These are phyloP conservation scores for Hafferia zeledoni DNA, from an alignment of 2,797 vertebrate genomes.

Conservation along the genomic window DNA sequence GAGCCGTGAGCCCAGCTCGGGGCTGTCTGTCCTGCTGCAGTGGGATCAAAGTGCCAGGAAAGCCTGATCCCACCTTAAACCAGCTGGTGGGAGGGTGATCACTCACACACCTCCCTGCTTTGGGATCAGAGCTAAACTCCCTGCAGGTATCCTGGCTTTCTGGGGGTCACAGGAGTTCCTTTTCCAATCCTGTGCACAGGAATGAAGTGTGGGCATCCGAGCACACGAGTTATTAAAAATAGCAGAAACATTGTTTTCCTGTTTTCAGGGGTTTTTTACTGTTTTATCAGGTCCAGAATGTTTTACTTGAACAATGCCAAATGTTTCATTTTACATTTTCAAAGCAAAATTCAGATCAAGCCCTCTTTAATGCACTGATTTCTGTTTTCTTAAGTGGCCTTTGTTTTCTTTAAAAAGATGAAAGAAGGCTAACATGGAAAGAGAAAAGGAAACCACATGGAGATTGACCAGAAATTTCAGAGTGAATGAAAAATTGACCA, in stretches of 20 bases:
- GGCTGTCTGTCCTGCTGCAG: rapidly evolving
- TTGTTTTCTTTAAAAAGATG: not conserved
- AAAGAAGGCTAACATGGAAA: not conserved
- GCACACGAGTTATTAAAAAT: not conserved
- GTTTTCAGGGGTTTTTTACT: not conserved
- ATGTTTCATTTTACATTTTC: not conserved
- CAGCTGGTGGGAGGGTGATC: not conserved
- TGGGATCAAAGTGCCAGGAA: not conserved
- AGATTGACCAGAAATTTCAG: not conserved
- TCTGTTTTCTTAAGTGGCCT: not conserved
- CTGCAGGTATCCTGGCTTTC: not conserved
- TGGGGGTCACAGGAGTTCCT: not conserved
- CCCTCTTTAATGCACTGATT: not conserved
- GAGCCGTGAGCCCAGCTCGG: rapidly evolving
- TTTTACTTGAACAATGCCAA: not conserved
- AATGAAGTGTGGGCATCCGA: not conserved
- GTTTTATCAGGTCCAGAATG: not conserved
- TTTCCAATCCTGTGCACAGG: rapidly evolving
- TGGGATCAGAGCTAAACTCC: not conserved
- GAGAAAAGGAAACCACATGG: not conserved
- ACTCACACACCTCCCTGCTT: not conserved
- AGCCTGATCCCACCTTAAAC: not conserved
- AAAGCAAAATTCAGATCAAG: not conserved
- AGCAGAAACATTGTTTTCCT: not conserved
- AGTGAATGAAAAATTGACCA: not conserved